These are phyloP conservation scores for Lepilemur septentrionalis DNA, from an alignment of 2,797 vertebrate species.

Conservation along the genomic window DNA sequence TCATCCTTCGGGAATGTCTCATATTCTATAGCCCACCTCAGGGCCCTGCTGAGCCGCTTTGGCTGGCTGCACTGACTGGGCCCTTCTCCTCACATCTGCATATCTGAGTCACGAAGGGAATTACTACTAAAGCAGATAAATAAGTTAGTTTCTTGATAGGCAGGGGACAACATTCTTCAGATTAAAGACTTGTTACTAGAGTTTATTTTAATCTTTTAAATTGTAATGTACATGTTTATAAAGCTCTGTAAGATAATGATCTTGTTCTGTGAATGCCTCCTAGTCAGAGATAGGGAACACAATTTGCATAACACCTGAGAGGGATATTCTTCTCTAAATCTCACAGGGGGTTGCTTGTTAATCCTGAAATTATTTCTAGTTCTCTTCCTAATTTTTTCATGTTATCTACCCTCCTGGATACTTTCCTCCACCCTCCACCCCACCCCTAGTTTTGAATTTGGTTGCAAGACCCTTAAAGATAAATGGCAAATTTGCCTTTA, in stretches of 20 bases:
- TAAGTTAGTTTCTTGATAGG: background rate
- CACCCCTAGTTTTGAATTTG: constrained; percentile 20
- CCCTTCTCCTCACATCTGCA: background rate
- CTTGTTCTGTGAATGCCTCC: background rate
- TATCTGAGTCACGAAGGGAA: background rate
- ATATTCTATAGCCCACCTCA: background rate
- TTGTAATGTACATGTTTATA: constrained; percentile 9
- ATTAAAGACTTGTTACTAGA: background rate
- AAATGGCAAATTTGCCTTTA: background rate
- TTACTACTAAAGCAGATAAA: background rate
- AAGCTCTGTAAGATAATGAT: background rate
- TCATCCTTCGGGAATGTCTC: background rate
- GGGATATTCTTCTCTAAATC: background rate
- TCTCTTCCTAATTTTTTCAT: background rate
- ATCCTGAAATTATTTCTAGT: constrained; percentile 4
- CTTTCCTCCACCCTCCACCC: background rate
- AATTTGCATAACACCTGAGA: background rate
- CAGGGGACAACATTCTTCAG: background rate
- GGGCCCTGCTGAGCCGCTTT: background rate
- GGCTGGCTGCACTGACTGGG: background rate
- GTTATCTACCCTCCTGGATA: background rate
- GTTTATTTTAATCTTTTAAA: constrained; percentile 48
- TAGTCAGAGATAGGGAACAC: background rate
- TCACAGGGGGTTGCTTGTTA: background rate
- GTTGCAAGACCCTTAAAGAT: background rate